Evolutionary conservation across 2,888 invertebrate genomes (phyloP).

Genomic region (Boloria selene): DNA sequence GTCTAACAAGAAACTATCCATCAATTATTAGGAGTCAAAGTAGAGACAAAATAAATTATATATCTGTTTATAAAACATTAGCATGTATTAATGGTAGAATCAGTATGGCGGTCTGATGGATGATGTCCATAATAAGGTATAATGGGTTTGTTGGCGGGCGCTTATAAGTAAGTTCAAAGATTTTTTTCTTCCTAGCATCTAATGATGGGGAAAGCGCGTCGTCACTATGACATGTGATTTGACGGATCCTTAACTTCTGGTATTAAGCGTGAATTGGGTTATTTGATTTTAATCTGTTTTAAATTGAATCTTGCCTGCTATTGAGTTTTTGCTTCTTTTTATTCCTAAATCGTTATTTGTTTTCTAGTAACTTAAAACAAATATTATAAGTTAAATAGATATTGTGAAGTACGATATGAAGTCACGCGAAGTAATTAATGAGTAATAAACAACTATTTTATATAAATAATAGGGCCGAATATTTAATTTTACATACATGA

Average conservation of each 20-base stretch:
- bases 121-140: constrained; percentile 79
- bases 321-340: neutral
- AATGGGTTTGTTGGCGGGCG: constrained; percentile 79
- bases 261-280: constrained; percentile 50
- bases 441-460: constrained; percentile 19
- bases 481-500: neutral
- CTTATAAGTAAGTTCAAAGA: constrained; percentile 67
- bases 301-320: constrained; percentile 19
- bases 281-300: constrained; percentile 29
- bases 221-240: constrained; percentile 71
- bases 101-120: constrained; percentile 80
- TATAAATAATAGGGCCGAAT: constrained; percentile 4
- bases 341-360: neutral
- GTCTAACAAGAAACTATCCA: constrained; percentile 73
- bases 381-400: constrained; percentile 16
- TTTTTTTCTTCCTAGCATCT: constrained; percentile 70
- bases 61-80: constrained; percentile 82
- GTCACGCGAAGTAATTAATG: constrained; percentile 29
- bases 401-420: constrained; percentile 18
- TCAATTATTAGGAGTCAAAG: constrained; percentile 70
- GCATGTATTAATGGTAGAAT: constrained; percentile 78
- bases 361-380: constrained; percentile 13
- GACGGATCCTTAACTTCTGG: constrained; percentile 68
- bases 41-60: constrained; percentile 82
- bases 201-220: constrained; percentile 73